Evolutionary conservation across 2,797 vertebrate genomes (phyloP).

Genomic region (Streptopelia turtur): DNA sequence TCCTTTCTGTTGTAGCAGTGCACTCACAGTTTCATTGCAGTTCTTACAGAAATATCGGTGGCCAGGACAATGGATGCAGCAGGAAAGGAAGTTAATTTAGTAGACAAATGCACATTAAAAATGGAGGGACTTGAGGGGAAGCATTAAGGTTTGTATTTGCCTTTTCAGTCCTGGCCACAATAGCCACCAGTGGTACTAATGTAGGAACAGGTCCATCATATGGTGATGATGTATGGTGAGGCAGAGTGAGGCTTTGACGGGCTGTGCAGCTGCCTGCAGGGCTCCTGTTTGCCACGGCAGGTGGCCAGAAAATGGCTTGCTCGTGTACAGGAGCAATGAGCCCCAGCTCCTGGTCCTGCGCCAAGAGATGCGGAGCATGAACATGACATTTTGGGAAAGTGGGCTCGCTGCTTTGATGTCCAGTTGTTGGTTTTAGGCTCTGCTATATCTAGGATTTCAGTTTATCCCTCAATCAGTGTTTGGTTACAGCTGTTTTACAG

Average conservation of each 20-base stretch:
- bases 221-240: neutral
- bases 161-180: neutral
- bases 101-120: conserved; percentile 11
- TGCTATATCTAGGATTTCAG: accelerated
- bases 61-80: neutral
- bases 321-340: neutral
- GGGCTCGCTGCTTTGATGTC: neutral
- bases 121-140: neutral
- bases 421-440: neutral
- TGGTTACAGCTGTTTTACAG: neutral
- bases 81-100: conserved; percentile 3
- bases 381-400: accelerated
- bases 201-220: accelerated
- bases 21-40: neutral
- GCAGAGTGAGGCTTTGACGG: neutral
- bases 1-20: neutral
- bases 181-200: neutral
- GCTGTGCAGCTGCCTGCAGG: neutral
- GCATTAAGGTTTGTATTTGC: neutral
- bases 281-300: neutral
- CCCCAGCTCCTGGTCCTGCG: neutral
- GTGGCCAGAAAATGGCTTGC: neutral
- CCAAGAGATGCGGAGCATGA: neutral
- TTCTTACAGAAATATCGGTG: conserved; percentile 1
- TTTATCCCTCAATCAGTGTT: neutral